Base-by-base conservation (phyloP, 1,140 invertebrate species). In the Drosophila burlai region DNA sequence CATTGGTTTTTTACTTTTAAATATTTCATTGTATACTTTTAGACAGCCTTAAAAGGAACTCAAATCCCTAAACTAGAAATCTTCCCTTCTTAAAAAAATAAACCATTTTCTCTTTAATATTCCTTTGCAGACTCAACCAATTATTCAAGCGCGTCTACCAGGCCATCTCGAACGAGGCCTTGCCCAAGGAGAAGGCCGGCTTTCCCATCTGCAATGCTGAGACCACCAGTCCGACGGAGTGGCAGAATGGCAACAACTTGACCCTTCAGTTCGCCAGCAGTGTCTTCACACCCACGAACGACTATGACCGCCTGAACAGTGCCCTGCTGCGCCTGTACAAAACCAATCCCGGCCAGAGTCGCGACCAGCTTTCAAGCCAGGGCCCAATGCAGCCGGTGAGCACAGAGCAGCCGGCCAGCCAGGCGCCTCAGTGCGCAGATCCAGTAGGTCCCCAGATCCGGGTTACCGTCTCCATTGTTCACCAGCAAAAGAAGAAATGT, bases 401-500 rank as follows among this genome's bases (percentile, higher is more conserved):
- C n/a, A 62, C 61, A 4, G 68, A 78, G 29, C 64, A 36, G 26
- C 45, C 63, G 11, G 50, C 38, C 49, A 57, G 11, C 47, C 16
- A 18, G 7, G 6, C 62, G 1, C 18, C 76, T 1, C 21, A 65
- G 3, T 92, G 91, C 21, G 68, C 76, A 0, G 72, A 91, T 5
- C 54, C 43, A 1, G 42, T 91, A 9, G 85, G 87, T 29, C 77
- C 91, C 4, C 92, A 93, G 57, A 90, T 93, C 11, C 86, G 91
- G 10, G 80, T 93, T 16, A 93, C 92, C 16, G 86, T 93, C 8
- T 93, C 90, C 34, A 86, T 92, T 29, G 79, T 93, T 21, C 91
- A 85, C 24, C 91, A 92, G 73, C 71, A 78, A 65, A 91, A 76
- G 71, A 90, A 85, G 76, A 92, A 92, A 80, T 87, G 91, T 85